Conservation (phyloP, 2,797 vertebrate genomes). For the Microchirus variegatus region DNA sequence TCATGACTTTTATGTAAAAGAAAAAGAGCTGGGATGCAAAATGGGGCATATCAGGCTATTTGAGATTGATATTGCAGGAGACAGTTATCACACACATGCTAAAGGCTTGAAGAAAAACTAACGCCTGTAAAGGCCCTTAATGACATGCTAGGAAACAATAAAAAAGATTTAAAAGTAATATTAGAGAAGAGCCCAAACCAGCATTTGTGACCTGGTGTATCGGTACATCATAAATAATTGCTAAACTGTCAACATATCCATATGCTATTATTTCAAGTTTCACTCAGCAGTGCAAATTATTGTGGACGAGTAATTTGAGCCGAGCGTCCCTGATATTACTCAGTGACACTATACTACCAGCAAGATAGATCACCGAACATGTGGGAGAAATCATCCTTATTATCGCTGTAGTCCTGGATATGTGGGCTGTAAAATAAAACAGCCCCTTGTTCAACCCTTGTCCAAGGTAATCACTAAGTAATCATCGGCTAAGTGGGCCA, state of each 20-base stretch:
- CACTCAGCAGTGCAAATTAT: neutral
- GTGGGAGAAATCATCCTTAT: neutral
- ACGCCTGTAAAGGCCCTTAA: too few species aligned
- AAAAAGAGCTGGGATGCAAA: too few species aligned
- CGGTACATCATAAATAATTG: neutral
- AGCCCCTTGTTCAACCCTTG: neutral
- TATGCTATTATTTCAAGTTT: neutral
- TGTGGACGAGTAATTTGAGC: neutral
- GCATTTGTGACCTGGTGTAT: neutral
- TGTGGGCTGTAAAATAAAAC: neutral
- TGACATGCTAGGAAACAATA: too few species aligned
- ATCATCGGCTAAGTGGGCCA: neutral
- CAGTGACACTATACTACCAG: neutral
- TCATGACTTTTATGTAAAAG: too few species aligned
- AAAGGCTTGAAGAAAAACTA: too few species aligned
- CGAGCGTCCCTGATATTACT: neutral
- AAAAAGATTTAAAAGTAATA: neutral
- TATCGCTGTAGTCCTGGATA: neutral
- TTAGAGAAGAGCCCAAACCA: neutral
- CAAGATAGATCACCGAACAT: neutral
- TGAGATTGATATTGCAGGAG: too few species aligned
- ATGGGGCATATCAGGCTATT: too few species aligned
- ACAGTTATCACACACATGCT: too few species aligned
- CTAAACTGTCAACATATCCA: neutral
- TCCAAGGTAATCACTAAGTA: constrained; percentile 4